Evolutionary conservation across 1,140 invertebrate species (phyloP), one percentile per base, ranked within the genome.

Genomic region (Brachionus asplanchnoidis): DNA sequence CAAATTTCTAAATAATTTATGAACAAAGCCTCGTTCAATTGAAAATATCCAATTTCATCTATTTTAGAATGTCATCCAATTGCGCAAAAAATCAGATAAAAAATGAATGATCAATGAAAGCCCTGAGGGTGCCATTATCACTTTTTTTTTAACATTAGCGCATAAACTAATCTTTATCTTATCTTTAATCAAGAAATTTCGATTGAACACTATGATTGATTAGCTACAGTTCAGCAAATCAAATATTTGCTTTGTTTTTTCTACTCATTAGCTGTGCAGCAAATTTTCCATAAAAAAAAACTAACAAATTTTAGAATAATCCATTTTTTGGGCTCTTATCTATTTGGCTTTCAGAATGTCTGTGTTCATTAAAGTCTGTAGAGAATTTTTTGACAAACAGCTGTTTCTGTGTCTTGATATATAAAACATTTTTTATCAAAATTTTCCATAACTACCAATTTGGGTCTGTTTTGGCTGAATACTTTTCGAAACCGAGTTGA

Each of bases 311-410:
- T 23, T 68, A 32, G 3, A 4, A 2, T 4, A 68, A 68, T 68
- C 12, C 42, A 36, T n/a, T 36, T 32, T 32, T 32, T 70, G 12
- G 7, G 20, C 60, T 26, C n/a, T 28, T 40, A 68, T 32, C 53
- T 56, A n/a, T 50, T 50, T 5, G 46, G 46, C 46, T n/a, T 50
- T n/a, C 6, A n/a, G 60, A 23, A 20, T 65, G 23, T 26, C 60
- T 65, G 26, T 17, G 11, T 68, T 36, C 32, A 36, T 68, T 68
- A n/a, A 68, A 17, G 65, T 68, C 65, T 14, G 11, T 28, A 5
- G 65, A 68, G 65, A 68, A 68, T 68, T 32, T 32, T 68, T 68
- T 68, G 65, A 68, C 65, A 68, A 68, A 68, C 65, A 68, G 65
- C 65, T 68, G 65, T 26, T 68, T 36, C 65, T 68, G 14, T n/a